These are phyloP conservation scores for Spilarctia lutea DNA, from an alignment of 2,888 invertebrate genomes.

Conservation along the genomic window DNA sequence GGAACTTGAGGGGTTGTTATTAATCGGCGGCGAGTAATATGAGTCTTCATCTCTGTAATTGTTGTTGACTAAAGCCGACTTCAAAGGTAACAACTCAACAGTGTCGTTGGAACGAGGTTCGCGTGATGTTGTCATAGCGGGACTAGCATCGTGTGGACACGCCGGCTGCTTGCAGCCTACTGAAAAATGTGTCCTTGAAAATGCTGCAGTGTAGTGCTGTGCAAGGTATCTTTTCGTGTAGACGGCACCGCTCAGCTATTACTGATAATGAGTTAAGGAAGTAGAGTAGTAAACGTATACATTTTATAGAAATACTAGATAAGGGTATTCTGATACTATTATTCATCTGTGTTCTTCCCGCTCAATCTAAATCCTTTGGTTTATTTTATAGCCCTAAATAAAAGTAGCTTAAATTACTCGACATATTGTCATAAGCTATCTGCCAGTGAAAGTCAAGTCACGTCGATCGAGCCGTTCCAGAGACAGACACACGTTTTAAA, in stretches of 20 bases:
- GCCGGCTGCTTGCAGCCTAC: constrained; percentile 70
- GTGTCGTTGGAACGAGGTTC: constrained; percentile 72
- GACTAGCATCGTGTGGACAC: constrained; percentile 68
- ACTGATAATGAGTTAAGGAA: neutral
- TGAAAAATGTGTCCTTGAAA: constrained; percentile 73
- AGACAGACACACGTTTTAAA: too few relatives aligned
- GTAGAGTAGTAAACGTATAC: neutral
- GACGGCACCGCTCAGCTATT: constrained; percentile 20
- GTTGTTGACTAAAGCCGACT: constrained; percentile 80
- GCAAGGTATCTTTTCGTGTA: constrained; percentile 34
- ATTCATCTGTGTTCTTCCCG: neutral
- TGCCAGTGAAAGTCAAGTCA: too few relatives aligned
- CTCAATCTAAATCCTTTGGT: neutral
- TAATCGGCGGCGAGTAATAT: constrained; percentile 74
- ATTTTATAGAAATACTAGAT: neutral
- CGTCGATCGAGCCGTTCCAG: too few relatives aligned
- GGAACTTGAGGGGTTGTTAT: constrained; percentile 74
- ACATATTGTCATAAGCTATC: too few relatives aligned
- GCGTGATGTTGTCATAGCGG: constrained; percentile 77
- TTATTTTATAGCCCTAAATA: neutral
- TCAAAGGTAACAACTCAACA: constrained; percentile 79
- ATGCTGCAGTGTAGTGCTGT: constrained; percentile 70
- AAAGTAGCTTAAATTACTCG: too few relatives aligned
- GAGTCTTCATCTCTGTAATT: constrained; percentile 77
- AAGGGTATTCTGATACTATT: neutral